These are phyloP conservation scores for Piprites chloris DNA, from an alignment of 2,113 vertebrate genomes.

Conservation along the genomic window DNA sequence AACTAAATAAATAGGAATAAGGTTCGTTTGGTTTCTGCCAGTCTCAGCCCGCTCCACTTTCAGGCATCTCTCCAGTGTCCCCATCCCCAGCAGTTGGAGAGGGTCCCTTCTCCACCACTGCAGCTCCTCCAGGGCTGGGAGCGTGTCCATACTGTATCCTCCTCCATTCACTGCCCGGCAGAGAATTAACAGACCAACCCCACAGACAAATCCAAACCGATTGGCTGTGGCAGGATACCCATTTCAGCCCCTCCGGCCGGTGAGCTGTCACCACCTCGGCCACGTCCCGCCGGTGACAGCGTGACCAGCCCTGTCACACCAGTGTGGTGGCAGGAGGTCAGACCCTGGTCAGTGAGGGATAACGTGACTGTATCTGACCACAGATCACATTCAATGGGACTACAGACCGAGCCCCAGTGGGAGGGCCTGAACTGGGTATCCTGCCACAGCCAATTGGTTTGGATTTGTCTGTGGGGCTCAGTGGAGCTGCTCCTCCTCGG, in stretches of 20 bases:
- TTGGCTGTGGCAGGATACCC: neutral
- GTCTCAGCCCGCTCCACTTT: neutral
- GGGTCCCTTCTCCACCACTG: neutral
- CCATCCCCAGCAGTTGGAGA: neutral
- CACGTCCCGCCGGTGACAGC: neutral
- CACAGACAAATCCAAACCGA: neutral
- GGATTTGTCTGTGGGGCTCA: neutral
- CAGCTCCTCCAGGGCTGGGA: neutral
- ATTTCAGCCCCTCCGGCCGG: neutral
- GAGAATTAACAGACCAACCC: neutral
- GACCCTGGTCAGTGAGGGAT: neutral
- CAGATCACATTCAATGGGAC: neutral
- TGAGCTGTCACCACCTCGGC: accelerated
- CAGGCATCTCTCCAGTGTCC: neutral
- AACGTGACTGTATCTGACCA: neutral
- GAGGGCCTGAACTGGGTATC: too few relatives aligned
- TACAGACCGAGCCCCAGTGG: accelerated
- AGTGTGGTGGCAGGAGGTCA: neutral
- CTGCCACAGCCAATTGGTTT: too few relatives aligned
- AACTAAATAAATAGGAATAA: neutral
- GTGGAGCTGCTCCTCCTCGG: neutral
- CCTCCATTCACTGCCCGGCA: neutral
- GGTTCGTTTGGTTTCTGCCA: neutral
- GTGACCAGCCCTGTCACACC: neutral
- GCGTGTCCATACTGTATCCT: neutral